A percentile compares a stretch with the other conserved stretches of the same genome.
phyloP scores from a whole-genome alignment of 2,113 vertebrate genomes.

The Nesospiza acunhae region DNA sequence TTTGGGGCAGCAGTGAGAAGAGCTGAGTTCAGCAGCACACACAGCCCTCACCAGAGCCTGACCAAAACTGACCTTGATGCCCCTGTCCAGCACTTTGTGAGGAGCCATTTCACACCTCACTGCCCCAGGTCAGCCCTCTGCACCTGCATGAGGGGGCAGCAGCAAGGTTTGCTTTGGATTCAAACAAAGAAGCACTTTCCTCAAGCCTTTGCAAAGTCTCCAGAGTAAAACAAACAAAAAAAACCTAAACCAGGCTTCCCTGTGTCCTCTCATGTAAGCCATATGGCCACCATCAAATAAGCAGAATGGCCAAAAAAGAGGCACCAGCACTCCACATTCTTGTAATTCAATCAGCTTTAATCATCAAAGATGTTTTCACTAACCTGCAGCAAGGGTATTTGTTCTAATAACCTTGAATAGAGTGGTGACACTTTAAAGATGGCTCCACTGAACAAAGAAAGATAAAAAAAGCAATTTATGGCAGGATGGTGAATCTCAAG shows the following conservation, averaged over 20 bases:
- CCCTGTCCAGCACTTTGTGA: background rate
- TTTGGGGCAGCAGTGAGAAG: background rate
- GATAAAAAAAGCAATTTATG: conserved; percentile 39
- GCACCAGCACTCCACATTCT: background rate
- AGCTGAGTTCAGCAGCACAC: background rate
- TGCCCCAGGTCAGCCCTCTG: background rate
- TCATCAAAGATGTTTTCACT: background rate
- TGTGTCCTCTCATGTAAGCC: background rate
- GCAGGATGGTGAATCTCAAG: conserved; percentile 22
- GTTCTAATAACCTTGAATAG: conserved; percentile 60
- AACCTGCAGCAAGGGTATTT: conserved; percentile 5
- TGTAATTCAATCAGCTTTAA: conserved; percentile 46
- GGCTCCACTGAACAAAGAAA: conserved; percentile 41
- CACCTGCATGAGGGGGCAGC: background rate
- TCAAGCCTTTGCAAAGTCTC: background rate
- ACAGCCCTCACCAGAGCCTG: background rate
- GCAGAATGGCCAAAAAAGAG: background rate
- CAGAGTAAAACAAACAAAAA: background rate
- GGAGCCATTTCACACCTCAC: background rate
- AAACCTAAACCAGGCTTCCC: background rate
- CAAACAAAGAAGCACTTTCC: background rate
- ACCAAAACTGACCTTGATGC: accelerated
- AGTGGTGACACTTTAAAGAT: conserved; percentile 50
- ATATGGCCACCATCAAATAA: background rate
- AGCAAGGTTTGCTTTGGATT: background rate